phyloP scores from a whole-genome alignment of 2,797 vertebrate species.

The Rhinella marina region DNA sequence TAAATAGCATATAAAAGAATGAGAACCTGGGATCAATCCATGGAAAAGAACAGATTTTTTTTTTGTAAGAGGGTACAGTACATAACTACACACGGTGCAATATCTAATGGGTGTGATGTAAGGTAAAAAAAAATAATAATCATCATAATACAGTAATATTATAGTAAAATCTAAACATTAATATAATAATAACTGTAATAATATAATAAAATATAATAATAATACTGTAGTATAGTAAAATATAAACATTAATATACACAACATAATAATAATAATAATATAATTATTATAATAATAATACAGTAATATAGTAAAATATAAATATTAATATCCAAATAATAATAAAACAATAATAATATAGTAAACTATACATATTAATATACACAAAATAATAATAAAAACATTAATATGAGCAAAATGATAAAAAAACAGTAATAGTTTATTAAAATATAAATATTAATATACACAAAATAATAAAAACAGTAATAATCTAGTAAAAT shows the following conservation, averaged over 20 bases:
- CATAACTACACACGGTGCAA: no score
- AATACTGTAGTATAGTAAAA: neutral
- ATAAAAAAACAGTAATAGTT: no score
- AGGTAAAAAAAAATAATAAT: neutral
- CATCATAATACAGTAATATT: neutral
- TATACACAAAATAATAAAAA: no score
- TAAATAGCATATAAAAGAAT: conserved; percentile 45
- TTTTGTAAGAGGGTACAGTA: neutral
- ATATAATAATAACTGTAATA: neutral
- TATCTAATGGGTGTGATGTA: neutral
- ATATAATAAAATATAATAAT: neutral
- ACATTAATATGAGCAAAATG: no score
- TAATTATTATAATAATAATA: neutral
- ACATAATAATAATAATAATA: neutral
- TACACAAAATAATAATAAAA: no score
- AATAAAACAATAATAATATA: no score
- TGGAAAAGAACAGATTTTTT: neutral
- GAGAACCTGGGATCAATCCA: neutral
- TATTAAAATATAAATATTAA: no score
- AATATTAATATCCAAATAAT: no score
- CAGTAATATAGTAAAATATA: no score
- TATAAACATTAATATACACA: neutral
- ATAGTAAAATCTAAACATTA: neutral
- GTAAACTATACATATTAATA: no score
- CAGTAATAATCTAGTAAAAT: no score